Evolutionary conservation across 30 jellyfish, hydroid and myxozoan species (phyloP), one percentile per base, ranked within the genome.

Genomic region (Aurelia sp.): DNA sequence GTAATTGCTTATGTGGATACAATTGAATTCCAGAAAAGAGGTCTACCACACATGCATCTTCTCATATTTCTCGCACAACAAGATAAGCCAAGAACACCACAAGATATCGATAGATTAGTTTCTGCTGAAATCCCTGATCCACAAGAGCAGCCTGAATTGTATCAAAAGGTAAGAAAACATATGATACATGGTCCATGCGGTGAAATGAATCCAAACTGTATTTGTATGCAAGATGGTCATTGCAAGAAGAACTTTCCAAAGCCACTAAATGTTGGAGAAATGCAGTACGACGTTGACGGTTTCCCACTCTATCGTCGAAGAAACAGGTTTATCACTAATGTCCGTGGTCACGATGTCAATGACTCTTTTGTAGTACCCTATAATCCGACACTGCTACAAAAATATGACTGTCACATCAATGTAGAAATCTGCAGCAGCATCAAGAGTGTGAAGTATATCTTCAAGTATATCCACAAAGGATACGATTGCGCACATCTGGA

Each of bases 401-500:
- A 84, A 59, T 85, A 58, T 48, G 63, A 89, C 59, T 83, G 92
- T 57, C 97, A 89, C 67, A 89, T 89, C 35, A 89, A 89, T 48
- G 86, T 82, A 20, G 97, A 89, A 57, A 68, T 52, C 47, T 82
- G 88, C 77, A 84, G 89, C 22, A 17, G 93, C 13, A 63, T 90
- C 80, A 51, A 58, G 27, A 57, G 82, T 74, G 97, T 84, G 12
- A 85, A 86, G 51, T 91, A 91, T 67, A 62, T 91, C 30, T 86
- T 18, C 85, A 91, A 91, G 59, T 91, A 91, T 63, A 77, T 91
- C 12, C 59, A 76, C 63, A 85, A 91, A 60, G 97, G 97, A 5
- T 52, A 76, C 75, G 97, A 85, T 62, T 19, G 81, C 10, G 89
- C 97, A 57, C 67, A 57, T 16, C 67, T 57, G 19, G 67, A 57